Percentiles rank a stretch among this genome's conserved stretches.
Conservation (phyloP, 1,140 invertebrate species). For the Diuraphis noxia region DNA sequence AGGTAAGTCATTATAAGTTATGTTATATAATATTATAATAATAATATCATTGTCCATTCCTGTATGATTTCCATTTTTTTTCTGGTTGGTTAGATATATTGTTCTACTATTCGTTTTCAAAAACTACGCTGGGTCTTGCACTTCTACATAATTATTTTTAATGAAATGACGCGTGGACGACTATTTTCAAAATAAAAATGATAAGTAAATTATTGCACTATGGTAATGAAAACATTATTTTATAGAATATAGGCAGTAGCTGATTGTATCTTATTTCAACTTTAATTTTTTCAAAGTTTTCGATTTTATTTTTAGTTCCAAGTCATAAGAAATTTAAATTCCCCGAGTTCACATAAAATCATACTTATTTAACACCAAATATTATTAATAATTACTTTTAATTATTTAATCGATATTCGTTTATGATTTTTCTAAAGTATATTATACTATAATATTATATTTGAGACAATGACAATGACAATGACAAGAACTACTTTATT, state of each 20-base stretch:
- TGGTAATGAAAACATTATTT: not conserved
- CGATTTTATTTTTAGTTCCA: not conserved
- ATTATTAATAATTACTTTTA: too few relatives aligned
- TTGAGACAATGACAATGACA: too few relatives aligned
- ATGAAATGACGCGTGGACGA: not conserved
- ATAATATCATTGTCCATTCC: not conserved
- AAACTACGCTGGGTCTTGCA: not conserved
- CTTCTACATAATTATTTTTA: not conserved
- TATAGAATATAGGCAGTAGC: not conserved
- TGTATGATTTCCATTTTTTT: not conserved
- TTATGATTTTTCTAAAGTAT: not conserved
- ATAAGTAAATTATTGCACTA: not conserved
- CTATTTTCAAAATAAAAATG: not conserved
- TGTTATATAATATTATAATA: slow-evolving; percentile 1
- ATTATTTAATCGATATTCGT: not conserved
- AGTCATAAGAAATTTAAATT: too few relatives aligned
- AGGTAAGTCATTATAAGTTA: not conserved
- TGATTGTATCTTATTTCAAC: not conserved
- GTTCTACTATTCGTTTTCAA: not conserved
- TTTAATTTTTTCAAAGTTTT: not conserved
- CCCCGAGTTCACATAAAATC: not conserved
- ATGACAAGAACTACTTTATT: not conserved
- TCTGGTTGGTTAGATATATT: not conserved
- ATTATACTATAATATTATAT: not conserved
- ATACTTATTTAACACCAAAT: too few relatives aligned